Percentiles rank a stretch among this genome's conserved stretches.
Conservation (phyloP, 2,888 invertebrate species). For the Campaea margaritaria region DNA sequence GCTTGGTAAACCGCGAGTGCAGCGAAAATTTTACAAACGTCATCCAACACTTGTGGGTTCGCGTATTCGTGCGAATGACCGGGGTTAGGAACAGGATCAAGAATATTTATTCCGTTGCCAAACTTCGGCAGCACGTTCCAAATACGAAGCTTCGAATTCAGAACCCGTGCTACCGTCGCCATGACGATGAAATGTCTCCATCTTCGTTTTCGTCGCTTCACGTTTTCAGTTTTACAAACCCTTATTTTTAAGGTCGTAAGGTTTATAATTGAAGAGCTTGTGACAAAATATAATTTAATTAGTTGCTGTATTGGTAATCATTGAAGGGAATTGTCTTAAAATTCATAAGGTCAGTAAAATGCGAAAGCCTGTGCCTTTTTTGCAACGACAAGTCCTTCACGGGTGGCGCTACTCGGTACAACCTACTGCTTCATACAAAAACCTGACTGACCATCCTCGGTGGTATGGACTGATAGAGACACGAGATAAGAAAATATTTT, state of each 20-base stretch:
- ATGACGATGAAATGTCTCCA: conserved; percentile 52
- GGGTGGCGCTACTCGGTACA: conserved; percentile 9
- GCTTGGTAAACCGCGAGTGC: too few relatives aligned
- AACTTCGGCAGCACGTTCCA: conserved; percentile 53
- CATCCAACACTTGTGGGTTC: too few relatives aligned
- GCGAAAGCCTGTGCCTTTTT: conserved; percentile 9
- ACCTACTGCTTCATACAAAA: conserved; percentile 6
- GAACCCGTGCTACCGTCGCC: conserved; percentile 56
- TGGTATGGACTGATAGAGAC: conserved; percentile 1
- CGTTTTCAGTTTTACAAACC: background rate
- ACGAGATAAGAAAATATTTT: conserved; percentile 8
- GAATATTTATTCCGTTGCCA: conserved; percentile 6
- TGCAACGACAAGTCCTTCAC: background rate
- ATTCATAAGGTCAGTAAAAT: conserved; percentile 19
- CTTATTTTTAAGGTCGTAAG: conserved; percentile 2
- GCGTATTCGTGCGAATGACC: too few relatives aligned
- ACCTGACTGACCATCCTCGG: conserved; percentile 5
- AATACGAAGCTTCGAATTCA: conserved; percentile 59
- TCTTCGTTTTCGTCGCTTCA: conserved; percentile 18
- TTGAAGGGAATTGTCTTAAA: conserved; percentile 13
- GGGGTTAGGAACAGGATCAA: too few relatives aligned
- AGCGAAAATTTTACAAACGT: too few relatives aligned
- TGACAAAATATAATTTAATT: conserved; percentile 23
- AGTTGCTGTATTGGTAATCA: conserved; percentile 32
- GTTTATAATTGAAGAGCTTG: conserved; percentile 6